Evolutionary conservation across 92 coral and sea anemone species (phyloP).

Genomic region (Phymanthus crucifer): DNA sequence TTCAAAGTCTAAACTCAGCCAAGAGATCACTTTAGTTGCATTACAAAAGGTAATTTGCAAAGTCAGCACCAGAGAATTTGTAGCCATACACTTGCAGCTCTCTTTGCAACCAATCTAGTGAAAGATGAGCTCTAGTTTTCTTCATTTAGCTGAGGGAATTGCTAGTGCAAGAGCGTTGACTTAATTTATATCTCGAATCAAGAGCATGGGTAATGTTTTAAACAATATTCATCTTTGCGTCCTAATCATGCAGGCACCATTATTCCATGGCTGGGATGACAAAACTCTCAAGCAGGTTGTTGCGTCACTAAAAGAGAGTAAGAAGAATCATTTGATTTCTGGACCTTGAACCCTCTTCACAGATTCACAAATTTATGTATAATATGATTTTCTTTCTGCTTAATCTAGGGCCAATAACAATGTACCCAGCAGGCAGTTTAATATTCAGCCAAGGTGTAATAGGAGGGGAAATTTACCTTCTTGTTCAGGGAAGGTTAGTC

Average conservation of each 20-base stretch:
- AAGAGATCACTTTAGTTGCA: constrained; percentile 39
- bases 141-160: too few relatives aligned
- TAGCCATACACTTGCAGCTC: too few relatives aligned
- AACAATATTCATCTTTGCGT: too few relatives aligned
- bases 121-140: too few relatives aligned
- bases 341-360: background rate
- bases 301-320: constrained; percentile 48
- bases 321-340: background rate
- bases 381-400: background rate
- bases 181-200: too few relatives aligned
- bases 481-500: constrained; percentile 61
- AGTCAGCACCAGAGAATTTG: too few relatives aligned
- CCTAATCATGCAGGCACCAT: constrained; percentile 30
- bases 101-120: too few relatives aligned
- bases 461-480: constrained; percentile 60
- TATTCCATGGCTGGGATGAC: constrained; percentile 51
- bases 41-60: constrained; percentile 40
- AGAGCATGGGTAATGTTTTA: too few relatives aligned
- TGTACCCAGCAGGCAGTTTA: constrained; percentile 54
- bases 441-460: constrained; percentile 54
- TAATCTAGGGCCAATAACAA: constrained; percentile 36
- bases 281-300: constrained; percentile 40
- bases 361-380: background rate
- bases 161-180: too few relatives aligned
- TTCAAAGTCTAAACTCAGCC: constrained; percentile 39